Base-by-base conservation (phyloP, 2,797 vertebrate species). In the Calcarius lapponicus region DNA sequence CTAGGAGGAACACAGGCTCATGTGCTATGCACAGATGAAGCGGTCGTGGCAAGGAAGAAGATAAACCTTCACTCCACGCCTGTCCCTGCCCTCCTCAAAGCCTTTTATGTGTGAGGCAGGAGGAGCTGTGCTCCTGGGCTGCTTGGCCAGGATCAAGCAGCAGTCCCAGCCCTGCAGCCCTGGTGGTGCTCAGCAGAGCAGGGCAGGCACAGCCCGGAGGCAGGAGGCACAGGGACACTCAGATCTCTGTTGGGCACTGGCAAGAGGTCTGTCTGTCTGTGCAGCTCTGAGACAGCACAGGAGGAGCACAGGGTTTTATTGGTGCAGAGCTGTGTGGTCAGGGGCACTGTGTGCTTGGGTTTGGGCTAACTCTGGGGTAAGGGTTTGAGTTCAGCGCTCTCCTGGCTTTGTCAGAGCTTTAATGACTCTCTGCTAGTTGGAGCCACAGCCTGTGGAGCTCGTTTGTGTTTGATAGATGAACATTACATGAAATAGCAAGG, bases 81-180 rank as follows among this genome's bases (percentile, higher is more conserved):
- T 88, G 7, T 50, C 53, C 40, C 36, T 65, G 28, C 21, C 10
- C 5, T 31, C 34, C 71, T 58, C 6, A 4, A 31, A 80, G 66
- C 56, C 64, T 91, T 93, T 90, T 17, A 28, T 92, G 73, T 72
- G 9, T 50, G 85, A 73, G 74, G 76, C 82, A 72, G 69, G 12
- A 54, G 60, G 56, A 85, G 42, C n/a, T n/a, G 15, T 58, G 65
- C 73, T 65, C 16, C 31, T 65, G 78, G 76, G 43, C 87, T 80
- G 0, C 56, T 3, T 1, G 26, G 40, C 48, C 1, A 3, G 20
- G 74, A 20, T 7, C 1, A 29, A 36, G 48, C 57, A 81, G 80
- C 73, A 21, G 18, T 50, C 5, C 20, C 28, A 25, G 6, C n/a
- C 48, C 67, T 66, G 84, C 57, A 67, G 57, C 19, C 74, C 6